A percentile compares a stretch with the other conserved stretches of the same genome.
Evolutionary conservation across 2,797 vertebrate genomes (phyloP).

Genomic region (Tenualosa ilisha): DNA sequence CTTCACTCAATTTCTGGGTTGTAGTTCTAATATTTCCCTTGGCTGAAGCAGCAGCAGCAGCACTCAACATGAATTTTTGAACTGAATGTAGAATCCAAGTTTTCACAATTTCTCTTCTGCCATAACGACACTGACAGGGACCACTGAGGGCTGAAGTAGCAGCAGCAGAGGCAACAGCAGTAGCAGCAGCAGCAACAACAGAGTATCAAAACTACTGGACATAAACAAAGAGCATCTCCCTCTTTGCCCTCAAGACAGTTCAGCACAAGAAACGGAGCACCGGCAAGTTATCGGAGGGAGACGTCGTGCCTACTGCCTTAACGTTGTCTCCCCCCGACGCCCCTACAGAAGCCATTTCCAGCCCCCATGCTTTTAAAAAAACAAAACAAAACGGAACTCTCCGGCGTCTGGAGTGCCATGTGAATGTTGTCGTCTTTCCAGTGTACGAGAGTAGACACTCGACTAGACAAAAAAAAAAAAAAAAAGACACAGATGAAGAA

Average conservation of each 20-base stretch:
- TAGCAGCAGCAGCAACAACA: neutral
- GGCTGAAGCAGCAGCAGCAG: neutral
- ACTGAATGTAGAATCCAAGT: neutral
- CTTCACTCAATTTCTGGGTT: neutral
- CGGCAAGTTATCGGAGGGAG: neutral
- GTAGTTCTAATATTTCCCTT: neutral
- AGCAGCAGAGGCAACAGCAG: neutral
- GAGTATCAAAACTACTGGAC: neutral
- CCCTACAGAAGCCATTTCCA: neutral
- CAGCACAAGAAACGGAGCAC: conserved; percentile 4
- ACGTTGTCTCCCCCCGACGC: neutral
- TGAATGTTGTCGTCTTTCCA: conserved; percentile 59
- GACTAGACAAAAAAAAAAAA: neutral
- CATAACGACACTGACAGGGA: neutral
- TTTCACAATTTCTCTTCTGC: conserved; percentile 5
- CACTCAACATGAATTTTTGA: neutral
- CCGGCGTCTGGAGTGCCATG: conserved; percentile 69
- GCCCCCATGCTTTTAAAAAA: conserved; percentile 6
- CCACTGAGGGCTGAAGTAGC: neutral
- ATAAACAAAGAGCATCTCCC: neutral
- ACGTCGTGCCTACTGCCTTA: neutral
- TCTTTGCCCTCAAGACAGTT: neutral
- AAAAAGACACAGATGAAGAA: neutral
- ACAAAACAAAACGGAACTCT: conserved; percentile 37
- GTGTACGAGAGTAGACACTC: neutral